A percentile compares a stretch with the other conserved stretches of the same genome.
These are phyloP conservation scores for Eilema sororculum DNA, from an alignment of 2,888 invertebrate genomes.

Conservation along the genomic window DNA sequence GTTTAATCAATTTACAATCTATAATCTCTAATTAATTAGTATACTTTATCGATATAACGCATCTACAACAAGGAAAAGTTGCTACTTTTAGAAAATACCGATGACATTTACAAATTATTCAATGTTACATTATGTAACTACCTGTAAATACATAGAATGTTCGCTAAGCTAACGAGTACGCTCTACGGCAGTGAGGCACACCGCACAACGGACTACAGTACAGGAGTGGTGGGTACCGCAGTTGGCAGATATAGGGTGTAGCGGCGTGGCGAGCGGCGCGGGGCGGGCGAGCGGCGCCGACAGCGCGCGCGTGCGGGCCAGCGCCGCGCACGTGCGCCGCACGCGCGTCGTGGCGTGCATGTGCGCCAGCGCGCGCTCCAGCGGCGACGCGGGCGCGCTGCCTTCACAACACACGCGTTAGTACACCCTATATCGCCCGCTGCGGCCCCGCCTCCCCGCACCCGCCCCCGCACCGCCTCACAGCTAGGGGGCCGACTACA, in stretches of 20 bases:
- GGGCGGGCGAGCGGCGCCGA: conserved; percentile 41
- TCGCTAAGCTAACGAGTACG: neutral
- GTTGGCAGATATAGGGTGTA: conserved; percentile 60
- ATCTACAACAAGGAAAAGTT: neutral
- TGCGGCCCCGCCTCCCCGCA: neutral
- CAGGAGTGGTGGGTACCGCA: conserved; percentile 53
- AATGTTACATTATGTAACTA: neutral
- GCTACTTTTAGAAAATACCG: neutral
- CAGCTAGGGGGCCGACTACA: too few species aligned
- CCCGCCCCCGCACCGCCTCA: too few species aligned
- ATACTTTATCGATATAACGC: neutral
- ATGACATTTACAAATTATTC: neutral
- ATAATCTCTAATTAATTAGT: neutral
- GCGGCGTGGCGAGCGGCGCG: conserved; percentile 37
- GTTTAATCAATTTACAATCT: neutral
- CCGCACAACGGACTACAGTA: neutral
- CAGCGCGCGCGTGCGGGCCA: conserved; percentile 54
- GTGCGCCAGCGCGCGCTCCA: conserved; percentile 43
- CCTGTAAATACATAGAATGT: neutral
- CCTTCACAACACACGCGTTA: conserved; percentile 15
- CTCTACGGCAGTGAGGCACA: neutral
- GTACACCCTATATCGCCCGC: conserved; percentile 17
- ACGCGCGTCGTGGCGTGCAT: conserved; percentile 44
- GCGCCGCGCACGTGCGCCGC: conserved; percentile 56
- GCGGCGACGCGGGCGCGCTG: conserved; percentile 13